Conservation (phyloP, 2,797 vertebrate genomes). For the Trichosurus vulpecula region DNA sequence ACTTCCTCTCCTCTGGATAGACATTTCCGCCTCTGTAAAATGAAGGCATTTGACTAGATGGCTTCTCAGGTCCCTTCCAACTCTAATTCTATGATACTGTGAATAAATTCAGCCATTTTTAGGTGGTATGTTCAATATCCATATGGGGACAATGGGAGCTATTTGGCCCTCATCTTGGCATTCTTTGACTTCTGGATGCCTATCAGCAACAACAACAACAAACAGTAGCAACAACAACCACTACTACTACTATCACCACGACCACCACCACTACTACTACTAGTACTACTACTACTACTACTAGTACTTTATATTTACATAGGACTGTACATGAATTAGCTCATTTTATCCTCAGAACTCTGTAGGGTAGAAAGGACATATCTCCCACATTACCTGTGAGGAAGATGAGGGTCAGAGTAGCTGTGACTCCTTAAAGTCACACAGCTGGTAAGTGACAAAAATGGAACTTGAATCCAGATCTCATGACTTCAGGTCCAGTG, state of each 20-base stretch:
- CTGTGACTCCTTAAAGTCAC: not conserved
- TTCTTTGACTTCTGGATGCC: not conserved
- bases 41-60: conserved; percentile 6
- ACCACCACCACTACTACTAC: not conserved
- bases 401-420: not conserved
- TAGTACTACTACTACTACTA: not conserved
- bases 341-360: not conserved
- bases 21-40: not conserved
- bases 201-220: not conserved
- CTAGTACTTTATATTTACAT: not conserved
- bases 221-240: not conserved
- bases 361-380: not conserved
- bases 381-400: not conserved
- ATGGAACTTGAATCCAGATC: not conserved
- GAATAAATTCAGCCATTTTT: not conserved
- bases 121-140: not conserved
- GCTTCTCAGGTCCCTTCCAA: not conserved
- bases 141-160: not conserved
- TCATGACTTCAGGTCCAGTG: not conserved
- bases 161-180: not conserved
- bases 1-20: not conserved
- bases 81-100: conserved; percentile 13
- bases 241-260: not conserved
- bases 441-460: not conserved
- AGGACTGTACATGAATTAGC: not conserved